Percentiles rank a stretch among this genome's conserved stretches.
These are phyloP conservation scores for Rhea americana DNA, from an alignment of 2,113 vertebrate genomes.

Conservation along the genomic window DNA sequence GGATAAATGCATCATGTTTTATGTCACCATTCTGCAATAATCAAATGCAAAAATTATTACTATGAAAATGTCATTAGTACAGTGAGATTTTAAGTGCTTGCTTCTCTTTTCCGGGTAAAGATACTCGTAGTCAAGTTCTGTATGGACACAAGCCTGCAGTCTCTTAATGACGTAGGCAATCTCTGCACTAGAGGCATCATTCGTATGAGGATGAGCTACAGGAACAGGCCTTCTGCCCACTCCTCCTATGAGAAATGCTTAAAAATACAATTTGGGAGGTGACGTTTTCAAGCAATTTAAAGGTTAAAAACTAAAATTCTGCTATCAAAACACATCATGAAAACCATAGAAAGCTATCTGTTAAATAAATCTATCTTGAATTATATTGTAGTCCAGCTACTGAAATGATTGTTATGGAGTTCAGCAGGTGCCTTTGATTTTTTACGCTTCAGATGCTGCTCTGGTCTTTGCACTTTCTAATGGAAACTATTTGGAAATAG, in stretches of 20 bases:
- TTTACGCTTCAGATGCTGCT: neutral
- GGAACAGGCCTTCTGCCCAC: neutral
- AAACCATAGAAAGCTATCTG: neutral
- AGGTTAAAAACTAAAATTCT: neutral
- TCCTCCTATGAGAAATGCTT: neutral
- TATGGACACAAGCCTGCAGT: neutral
- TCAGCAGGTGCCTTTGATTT: constrained; percentile 10
- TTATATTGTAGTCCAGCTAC: neutral
- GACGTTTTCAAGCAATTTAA: neutral
- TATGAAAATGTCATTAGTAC: neutral
- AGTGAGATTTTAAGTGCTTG: neutral
- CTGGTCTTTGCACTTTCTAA: neutral
- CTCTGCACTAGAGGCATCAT: neutral
- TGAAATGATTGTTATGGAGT: constrained; percentile 3
- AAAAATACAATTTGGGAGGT: neutral
- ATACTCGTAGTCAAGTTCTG: neutral
- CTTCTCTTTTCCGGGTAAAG: neutral
- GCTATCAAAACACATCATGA: constrained; percentile 6
- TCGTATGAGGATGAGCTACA: neutral
- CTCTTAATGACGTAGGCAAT: neutral
- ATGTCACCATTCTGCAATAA: neutral
- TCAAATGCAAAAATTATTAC: neutral
- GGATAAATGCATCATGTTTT: neutral
- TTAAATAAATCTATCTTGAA: constrained; percentile 11
- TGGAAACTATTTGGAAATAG: neutral